Conservation (phyloP, 2,888 invertebrate genomes). For the Ennomos fuscantarius region DNA sequence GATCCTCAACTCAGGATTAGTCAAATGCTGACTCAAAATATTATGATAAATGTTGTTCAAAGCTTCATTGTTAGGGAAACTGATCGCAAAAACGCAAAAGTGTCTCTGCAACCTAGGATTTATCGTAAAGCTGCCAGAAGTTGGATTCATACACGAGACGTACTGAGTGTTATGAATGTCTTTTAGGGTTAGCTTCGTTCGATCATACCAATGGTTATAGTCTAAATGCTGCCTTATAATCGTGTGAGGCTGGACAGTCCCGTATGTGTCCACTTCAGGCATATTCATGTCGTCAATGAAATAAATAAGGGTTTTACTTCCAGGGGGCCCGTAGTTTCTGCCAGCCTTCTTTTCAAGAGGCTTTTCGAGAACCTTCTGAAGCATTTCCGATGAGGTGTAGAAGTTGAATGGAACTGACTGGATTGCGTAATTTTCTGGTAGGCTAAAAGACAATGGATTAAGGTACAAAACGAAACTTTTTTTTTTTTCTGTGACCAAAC, state of each 20-base stretch:
- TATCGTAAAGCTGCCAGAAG: slow-evolving; percentile 98
- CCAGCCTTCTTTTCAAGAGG: slow-evolving; percentile 98
- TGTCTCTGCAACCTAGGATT: slow-evolving; percentile 97
- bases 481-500: too few relatives aligned
- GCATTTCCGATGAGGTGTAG: slow-evolving; percentile 97
- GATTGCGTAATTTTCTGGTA: slow-evolving; percentile 94
- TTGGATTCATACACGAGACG: slow-evolving; percentile 99
- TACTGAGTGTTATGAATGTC: slow-evolving; percentile 99
- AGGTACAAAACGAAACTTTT: neutral
- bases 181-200: slow-evolving; percentile 94
- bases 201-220: slow-evolving; percentile 96
- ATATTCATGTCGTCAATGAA: slow-evolving; percentile 99
- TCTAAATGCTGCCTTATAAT: slow-evolving; percentile 97
- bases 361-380: slow-evolving; percentile 96
- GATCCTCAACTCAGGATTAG: slow-evolving; percentile 93
- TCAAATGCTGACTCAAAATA: slow-evolving; percentile 94
- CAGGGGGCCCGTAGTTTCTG: slow-evolving; percentile 97
- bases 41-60: slow-evolving; percentile 94
- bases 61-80: slow-evolving; percentile 92
- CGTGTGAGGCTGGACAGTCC: slow-evolving; percentile 98
- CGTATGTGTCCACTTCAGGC: slow-evolving; percentile 96
- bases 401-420: slow-evolving; percentile 98
- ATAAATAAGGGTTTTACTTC: slow-evolving; percentile 96
- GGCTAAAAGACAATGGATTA: slow-evolving; percentile 55
- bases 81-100: slow-evolving; percentile 95